Evolutionary conservation across 2,113 vertebrate genomes (phyloP).

Genomic region (Prionailurus bengalensis): DNA sequence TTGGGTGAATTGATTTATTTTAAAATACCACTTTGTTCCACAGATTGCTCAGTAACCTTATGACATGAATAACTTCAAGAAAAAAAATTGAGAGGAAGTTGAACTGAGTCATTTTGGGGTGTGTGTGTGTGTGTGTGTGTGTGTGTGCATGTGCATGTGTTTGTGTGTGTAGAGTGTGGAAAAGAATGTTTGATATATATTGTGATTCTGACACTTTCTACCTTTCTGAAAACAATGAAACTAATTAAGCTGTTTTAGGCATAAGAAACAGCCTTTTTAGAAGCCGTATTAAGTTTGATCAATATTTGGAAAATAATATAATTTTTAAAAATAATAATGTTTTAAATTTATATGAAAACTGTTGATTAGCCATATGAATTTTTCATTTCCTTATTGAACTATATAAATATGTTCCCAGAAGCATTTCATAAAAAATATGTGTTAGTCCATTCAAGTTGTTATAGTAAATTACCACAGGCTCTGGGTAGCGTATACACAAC

Average conservation of each 20-base stretch:
- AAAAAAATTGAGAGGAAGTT: constrained; percentile 6
- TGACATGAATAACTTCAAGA: neutral
- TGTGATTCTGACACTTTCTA: neutral
- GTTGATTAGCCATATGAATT: neutral
- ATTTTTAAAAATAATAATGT: neutral
- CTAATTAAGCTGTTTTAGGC: neutral
- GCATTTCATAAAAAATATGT: neutral
- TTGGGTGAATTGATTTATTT: constrained; percentile 27
- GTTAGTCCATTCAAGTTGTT: neutral
- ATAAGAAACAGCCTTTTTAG: neutral
- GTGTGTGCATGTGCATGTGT: neutral
- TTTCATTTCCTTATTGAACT: neutral
- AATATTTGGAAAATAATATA: neutral
- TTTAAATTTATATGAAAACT: constrained; percentile 6
- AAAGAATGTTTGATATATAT: neutral
- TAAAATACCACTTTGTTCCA: neutral
- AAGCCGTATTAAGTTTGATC: neutral
- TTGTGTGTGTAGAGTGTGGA: neutral
- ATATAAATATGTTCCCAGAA: neutral
- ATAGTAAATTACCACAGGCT: neutral
- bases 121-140: neutral
- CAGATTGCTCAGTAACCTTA: neutral
- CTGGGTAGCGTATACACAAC: neutral
- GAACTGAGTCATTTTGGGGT: neutral
- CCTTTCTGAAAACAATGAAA: neutral